Conservation (phyloP, 2,888 invertebrate species). For the Lepidocyrtinus sp. region DNA sequence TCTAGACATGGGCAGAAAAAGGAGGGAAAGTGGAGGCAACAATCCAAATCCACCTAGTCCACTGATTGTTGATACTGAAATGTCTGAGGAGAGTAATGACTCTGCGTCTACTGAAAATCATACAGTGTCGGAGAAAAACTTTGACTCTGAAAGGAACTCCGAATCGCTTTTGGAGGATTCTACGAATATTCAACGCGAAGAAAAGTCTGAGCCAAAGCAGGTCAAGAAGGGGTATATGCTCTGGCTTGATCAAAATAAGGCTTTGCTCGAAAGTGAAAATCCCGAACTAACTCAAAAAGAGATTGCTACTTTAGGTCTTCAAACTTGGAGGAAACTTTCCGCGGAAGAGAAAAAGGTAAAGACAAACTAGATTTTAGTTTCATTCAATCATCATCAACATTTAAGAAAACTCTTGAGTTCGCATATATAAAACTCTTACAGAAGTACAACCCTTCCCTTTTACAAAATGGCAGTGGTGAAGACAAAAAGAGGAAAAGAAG, state of each 20-base stretch:
- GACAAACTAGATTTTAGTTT: background rate
- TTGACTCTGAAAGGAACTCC: background rate
- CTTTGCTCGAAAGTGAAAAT: constrained; percentile 76
- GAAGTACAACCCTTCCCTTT: background rate
- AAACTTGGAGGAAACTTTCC: constrained; percentile 74
- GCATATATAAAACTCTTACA: no score
- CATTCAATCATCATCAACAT: no score
- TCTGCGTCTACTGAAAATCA: constrained; percentile 24
- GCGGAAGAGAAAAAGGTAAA: constrained; percentile 43
- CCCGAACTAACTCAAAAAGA: constrained; percentile 76
- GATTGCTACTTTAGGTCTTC: constrained; percentile 76
- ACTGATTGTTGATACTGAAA: background rate
- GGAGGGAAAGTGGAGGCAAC: constrained; percentile 17
- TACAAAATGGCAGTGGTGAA: no score
- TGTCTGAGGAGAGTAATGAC: constrained; percentile 40
- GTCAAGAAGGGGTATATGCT: constrained; percentile 73
- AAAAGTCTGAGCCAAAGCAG: background rate
- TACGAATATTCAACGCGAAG: constrained; percentile 23
- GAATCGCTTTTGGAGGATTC: constrained; percentile 42
- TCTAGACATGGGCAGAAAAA: constrained; percentile 58
- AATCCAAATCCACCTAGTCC: constrained; percentile 14
- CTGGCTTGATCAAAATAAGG: constrained; percentile 78
- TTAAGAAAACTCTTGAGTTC: no score
- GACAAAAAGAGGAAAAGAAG: constrained; percentile 51
- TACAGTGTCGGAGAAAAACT: background rate